phyloP scores from a whole-genome alignment of 2,113 vertebrate genomes.

The Shinisaurus crocodilurus region DNA sequence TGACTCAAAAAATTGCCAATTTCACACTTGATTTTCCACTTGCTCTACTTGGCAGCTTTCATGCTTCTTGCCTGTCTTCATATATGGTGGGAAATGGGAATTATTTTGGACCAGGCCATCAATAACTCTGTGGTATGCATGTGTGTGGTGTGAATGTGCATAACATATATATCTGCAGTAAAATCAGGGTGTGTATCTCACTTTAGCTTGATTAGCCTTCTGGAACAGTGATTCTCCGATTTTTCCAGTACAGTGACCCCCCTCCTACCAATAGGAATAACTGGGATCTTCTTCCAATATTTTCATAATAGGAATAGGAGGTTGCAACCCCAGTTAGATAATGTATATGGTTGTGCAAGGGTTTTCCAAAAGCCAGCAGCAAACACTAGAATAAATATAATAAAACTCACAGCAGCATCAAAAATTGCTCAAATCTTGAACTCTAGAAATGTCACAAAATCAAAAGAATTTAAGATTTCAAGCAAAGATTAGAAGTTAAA shows the following conservation, averaged over 20 bases:
- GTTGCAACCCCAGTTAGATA: background rate
- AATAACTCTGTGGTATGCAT: conserved; percentile 10
- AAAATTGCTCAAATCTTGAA: background rate
- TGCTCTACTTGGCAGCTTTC: conserved; percentile 31
- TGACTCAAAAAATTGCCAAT: conserved; percentile 52
- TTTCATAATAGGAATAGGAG: background rate
- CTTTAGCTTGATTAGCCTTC: conserved; percentile 13
- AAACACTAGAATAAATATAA: background rate
- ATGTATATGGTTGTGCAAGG: background rate
- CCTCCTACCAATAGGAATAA: background rate
- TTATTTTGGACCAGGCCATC: conserved; percentile 37
- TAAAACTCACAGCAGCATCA: background rate
- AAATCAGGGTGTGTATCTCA: background rate
- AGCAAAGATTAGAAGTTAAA: background rate
- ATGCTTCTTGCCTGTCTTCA: conserved; percentile 34
- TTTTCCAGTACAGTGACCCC: background rate
- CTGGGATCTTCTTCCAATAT: background rate
- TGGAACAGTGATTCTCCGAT: background rate
- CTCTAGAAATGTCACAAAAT: background rate
- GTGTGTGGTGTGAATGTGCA: background rate
- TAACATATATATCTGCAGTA: background rate
- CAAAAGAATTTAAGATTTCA: no score
- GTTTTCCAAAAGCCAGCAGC: background rate
- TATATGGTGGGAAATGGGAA: conserved; percentile 31
- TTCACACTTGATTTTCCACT: conserved; percentile 63